phyloP scores from a whole-genome alignment of 2,797 vertebrate species.

The Pterois miles region DNA sequence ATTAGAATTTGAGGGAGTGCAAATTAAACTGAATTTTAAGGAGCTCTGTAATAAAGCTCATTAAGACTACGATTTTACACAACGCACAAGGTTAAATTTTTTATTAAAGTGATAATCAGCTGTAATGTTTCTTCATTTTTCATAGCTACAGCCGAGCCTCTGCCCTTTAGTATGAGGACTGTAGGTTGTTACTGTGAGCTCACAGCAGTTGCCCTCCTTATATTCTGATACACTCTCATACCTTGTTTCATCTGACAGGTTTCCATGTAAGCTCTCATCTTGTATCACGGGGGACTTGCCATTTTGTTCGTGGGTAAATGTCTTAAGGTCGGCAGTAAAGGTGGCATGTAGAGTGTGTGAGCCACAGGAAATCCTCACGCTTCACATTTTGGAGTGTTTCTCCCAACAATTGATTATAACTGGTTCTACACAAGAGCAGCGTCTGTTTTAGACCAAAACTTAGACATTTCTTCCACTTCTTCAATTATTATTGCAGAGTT shows the following conservation, averaged over 20 bases:
- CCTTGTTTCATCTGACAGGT: conserved; percentile 16
- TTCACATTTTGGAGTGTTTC: conserved; percentile 53
- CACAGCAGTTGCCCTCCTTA: not conserved
- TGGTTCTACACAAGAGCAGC: not conserved
- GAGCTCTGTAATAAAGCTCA: conserved; percentile 15
- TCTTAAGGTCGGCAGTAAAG: not conserved
- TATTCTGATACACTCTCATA: not conserved
- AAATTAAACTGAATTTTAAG: conserved; percentile 30
- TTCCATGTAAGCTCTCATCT: conserved; percentile 21
- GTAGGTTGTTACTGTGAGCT: not conserved
- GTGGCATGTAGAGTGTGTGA: not conserved
- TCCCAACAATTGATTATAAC: conserved; percentile 6
- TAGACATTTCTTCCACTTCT: no score
- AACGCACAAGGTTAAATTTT: conserved; percentile 18
- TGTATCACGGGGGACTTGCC: conserved; percentile 12
- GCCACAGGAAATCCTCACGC: conserved; percentile 1
- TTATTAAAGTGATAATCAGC: conserved; percentile 24
- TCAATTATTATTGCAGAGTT: no score
- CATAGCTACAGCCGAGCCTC: not conserved
- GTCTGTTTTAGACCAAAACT: not conserved
- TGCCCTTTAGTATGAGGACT: not conserved
- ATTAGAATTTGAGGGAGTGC: conserved; percentile 27
- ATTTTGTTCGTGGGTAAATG: conserved; percentile 27
- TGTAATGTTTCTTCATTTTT: conserved; percentile 27
- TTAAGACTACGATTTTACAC: conserved; percentile 1